Conservation (phyloP, 2,113 vertebrate species). For the Coptodon bakossiorum region DNA sequence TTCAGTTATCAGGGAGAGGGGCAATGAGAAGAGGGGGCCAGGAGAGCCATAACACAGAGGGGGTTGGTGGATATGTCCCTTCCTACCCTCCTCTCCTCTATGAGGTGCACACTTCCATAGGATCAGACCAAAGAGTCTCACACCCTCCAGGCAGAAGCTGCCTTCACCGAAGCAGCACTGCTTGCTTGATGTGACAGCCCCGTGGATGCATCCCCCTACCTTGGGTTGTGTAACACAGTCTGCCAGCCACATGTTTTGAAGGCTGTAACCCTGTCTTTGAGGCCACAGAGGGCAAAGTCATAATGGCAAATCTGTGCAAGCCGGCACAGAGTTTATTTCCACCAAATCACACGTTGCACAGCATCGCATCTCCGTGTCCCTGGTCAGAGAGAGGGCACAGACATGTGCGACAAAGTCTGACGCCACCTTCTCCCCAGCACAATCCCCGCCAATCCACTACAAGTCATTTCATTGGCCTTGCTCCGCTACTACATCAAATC, state of each 20-base stretch:
- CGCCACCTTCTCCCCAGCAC: not conserved
- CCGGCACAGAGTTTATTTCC: constrained; percentile 2
- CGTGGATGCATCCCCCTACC: not conserved
- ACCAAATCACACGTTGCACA: constrained; percentile 2
- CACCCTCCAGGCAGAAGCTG: constrained; percentile 27
- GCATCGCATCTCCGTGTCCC: not conserved
- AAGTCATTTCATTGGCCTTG: constrained; percentile 12
- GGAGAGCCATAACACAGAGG: constrained; percentile 1
- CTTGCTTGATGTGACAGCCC: constrained; percentile 24
- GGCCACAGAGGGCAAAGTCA: not conserved
- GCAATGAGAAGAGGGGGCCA: not conserved
- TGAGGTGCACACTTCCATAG: constrained; percentile 16
- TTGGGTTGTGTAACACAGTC: constrained; percentile 41
- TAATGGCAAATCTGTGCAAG: not conserved
- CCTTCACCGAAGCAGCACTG: constrained; percentile 1
- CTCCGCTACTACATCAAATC: constrained; percentile 26
- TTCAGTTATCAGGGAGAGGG: not conserved
- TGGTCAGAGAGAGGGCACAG: not conserved
- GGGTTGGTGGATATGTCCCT: constrained; percentile 4
- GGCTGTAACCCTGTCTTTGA: not conserved
- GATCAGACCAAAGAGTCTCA: not conserved
- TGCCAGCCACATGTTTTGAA: constrained; percentile 54
- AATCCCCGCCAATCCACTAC: constrained; percentile 18
- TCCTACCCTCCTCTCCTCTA: not conserved
- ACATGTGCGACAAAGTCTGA: constrained; percentile 10